A percentile compares a stretch with the other conserved stretches of the same genome.
These are phyloP conservation scores for Hemistola chrysoprasaria DNA, from an alignment of 2,888 invertebrate genomes.

Conservation along the genomic window DNA sequence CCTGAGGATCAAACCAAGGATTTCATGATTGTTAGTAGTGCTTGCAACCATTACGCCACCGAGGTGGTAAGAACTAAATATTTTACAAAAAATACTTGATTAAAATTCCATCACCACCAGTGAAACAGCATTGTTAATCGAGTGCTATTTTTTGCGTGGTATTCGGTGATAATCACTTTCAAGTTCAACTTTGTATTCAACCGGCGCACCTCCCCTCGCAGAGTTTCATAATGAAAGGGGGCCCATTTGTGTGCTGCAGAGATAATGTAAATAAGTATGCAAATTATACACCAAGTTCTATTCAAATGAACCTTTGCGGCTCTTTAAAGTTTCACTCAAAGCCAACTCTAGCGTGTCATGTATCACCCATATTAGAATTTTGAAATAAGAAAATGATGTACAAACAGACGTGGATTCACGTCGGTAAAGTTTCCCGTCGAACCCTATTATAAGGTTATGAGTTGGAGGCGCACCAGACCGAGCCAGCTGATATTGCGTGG, in stretches of 20 bases:
- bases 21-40: no score
- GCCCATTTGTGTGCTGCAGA: conserved; percentile 78
- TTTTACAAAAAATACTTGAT: no score
- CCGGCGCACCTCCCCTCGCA: conserved; percentile 58
- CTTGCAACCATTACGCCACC: no score
- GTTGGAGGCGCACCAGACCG: conserved; percentile 40
- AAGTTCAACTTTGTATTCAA: conserved; percentile 73
- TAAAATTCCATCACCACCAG: conserved; percentile 34
- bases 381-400: conserved; percentile 61
- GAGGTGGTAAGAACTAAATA: no score
- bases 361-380: conserved; percentile 53
- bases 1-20: no score
- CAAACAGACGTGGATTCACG: conserved; percentile 57
- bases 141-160: conserved; percentile 63
- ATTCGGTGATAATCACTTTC: conserved; percentile 71
- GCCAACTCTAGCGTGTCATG: conserved; percentile 55
- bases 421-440: conserved; percentile 53
- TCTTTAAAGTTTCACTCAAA: conserved; percentile 73
- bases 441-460: conserved; percentile 50
- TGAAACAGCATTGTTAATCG: conserved; percentile 62
- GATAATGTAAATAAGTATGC: conserved; percentile 82
- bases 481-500: conserved; percentile 33
- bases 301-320: conserved; percentile 77
- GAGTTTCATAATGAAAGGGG: conserved; percentile 81
- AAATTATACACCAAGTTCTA: conserved; percentile 77